Evolutionary conservation across 2,888 invertebrate species (phyloP).

Genomic region (Pseudococcus jackbeardsleyi): DNA sequence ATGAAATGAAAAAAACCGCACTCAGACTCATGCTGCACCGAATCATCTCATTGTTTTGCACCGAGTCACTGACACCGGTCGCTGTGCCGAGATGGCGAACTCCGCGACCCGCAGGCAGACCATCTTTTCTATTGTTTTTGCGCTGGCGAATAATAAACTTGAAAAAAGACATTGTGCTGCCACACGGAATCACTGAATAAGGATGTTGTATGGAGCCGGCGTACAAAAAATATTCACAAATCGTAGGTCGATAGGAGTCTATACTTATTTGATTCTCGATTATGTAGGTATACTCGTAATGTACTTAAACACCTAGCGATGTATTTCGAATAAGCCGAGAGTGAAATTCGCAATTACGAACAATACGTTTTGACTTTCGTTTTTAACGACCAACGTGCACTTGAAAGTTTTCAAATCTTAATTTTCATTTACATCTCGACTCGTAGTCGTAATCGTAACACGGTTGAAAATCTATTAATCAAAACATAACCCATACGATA

Average conservation of each 20-base stretch:
- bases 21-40: not conserved
- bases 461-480: conserved; percentile 9
- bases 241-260: not conserved
- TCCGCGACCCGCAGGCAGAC: not conserved
- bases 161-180: not conserved
- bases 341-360: not conserved
- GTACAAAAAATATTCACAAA: not conserved
- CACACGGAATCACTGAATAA: not conserved
- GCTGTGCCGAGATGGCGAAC: not conserved
- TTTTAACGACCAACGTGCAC: conserved; percentile 17
- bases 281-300: not conserved
- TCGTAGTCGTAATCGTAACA: not conserved
- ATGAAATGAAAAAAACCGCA: not conserved
- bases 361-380: conserved; percentile 22
- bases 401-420: conserved; percentile 17
- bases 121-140: not conserved
- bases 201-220: not conserved
- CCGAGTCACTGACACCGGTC: not conserved
- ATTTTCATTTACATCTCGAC: not conserved
- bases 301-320: not conserved
- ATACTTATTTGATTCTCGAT: not conserved
- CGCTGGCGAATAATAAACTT: not conserved
- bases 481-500: not conserved
- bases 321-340: not conserved
- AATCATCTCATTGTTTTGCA: conserved; percentile 25